phyloP scores from a whole-genome alignment of 2,888 invertebrate species.

The Drosophila kambysellisi region DNA sequence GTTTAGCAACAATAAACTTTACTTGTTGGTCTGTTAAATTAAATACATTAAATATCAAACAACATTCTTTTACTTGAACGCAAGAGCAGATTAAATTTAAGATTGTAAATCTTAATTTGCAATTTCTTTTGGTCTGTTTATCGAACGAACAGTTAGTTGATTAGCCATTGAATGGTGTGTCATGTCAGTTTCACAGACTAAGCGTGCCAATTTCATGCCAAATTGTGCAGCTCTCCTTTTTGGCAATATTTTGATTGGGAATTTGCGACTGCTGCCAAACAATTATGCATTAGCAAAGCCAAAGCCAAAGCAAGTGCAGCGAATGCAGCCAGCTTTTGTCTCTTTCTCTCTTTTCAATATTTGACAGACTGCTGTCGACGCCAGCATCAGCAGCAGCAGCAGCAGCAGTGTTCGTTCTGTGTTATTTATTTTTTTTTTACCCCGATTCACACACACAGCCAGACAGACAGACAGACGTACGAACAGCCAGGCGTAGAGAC shows the following conservation, averaged over 20 bases:
- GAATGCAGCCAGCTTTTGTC: conserved; percentile 13
- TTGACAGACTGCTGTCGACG: conserved; percentile 41
- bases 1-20: not conserved
- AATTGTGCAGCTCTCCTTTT: conserved; percentile 1
- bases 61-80: not conserved
- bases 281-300: conserved; percentile 49
- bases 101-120: not conserved
- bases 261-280: conserved; percentile 31
- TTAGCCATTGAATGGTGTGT: not conserved
- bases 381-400: not conserved
- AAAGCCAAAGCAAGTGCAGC: conserved; percentile 16
- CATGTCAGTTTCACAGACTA: not conserved
- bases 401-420: not conserved
- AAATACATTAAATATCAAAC: too few species aligned
- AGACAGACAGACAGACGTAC: not conserved
- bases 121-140: too few species aligned
- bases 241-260: conserved; percentile 26
- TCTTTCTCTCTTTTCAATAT: conserved; percentile 57
- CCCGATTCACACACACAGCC: conserved; percentile 3
- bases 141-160: too few species aligned
- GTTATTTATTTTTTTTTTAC: conserved; percentile 22
- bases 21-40: not conserved
- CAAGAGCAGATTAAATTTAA: not conserved
- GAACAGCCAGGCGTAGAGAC: not conserved
- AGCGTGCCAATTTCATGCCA: conserved; percentile 10